Percentiles rank a stretch among this genome's conserved stretches.
Conservation (phyloP, 2,113 vertebrate species). For the Leucoraja erinaceus region DNA sequence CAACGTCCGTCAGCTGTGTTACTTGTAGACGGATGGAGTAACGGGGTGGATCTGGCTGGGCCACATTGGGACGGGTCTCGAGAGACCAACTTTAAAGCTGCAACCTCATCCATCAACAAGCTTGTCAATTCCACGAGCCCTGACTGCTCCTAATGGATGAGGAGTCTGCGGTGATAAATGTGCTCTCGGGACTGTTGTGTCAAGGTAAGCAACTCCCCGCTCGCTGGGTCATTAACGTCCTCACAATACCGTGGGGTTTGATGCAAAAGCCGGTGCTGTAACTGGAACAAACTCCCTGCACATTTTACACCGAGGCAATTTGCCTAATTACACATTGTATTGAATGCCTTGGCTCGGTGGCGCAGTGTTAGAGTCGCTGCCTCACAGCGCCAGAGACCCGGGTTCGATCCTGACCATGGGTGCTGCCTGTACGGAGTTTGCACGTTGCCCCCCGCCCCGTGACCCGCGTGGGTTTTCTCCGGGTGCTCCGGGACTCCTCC, state of each 20-base stretch:
- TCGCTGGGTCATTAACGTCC: constrained; percentile 7
- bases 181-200: background rate
- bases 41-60: background rate
- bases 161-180: constrained; percentile 23
- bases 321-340: background rate
- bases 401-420: no score
- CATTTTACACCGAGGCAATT: background rate
- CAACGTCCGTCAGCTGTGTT: background rate
- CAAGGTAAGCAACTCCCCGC: background rate
- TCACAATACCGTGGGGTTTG: background rate
- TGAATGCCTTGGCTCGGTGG: background rate
- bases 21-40: constrained; percentile 9
- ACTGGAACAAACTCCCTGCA: background rate
- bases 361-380: no score
- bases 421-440: no score
- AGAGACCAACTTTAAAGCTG: background rate
- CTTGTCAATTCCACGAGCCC: constrained; percentile 4
- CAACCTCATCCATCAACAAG: constrained; percentile 28
- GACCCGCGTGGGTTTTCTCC: no score
- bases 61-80: background rate
- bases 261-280: constrained; percentile 4
- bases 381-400: no score
- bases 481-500: no score
- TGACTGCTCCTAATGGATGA: constrained; percentile 22
- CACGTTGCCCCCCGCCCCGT: no score